Percentiles rank a stretch among this genome's conserved stretches.
Evolutionary conservation across 2,797 vertebrate genomes (phyloP).

Genomic region (Mormyrops boulengeri): DNA sequence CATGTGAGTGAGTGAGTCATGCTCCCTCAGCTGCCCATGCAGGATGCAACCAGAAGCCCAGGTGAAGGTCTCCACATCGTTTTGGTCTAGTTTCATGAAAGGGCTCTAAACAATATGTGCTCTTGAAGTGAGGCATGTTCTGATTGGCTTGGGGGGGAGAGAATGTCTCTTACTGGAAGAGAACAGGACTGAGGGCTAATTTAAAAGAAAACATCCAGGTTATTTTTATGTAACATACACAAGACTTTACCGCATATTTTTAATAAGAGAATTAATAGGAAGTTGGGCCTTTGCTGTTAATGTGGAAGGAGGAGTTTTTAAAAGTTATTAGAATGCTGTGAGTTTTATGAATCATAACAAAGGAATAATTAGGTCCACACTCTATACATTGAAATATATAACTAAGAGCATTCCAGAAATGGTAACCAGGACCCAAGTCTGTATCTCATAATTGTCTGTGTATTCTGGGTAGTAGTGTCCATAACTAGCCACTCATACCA

Average conservation of each 20-base stretch:
- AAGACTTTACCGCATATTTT: background rate
- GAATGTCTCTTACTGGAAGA: background rate
- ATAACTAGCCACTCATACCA: background rate
- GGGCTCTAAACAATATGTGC: background rate
- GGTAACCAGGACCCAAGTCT: background rate
- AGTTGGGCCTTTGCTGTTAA: background rate
- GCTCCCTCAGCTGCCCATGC: too few relatives aligned
- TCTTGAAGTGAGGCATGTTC: background rate
- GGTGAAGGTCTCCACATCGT: too few relatives aligned
- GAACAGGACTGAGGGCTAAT: background rate
- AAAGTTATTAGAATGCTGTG: background rate
- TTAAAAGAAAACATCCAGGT: background rate
- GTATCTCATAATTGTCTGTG: background rate
- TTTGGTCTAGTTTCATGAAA: background rate
- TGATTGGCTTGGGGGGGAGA: background rate
- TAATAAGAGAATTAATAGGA: background rate
- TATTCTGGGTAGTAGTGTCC: background rate
- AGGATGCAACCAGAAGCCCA: too few relatives aligned
- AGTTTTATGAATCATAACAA: background rate
- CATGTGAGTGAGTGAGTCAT: too few relatives aligned
- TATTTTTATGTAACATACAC: background rate
- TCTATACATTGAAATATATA: background rate
- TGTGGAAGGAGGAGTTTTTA: background rate
- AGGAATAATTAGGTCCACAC: background rate
- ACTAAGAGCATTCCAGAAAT: background rate